Evolutionary conservation across 2,113 vertebrate species (phyloP), one percentile per base, ranked within the genome.

Genomic region (Esox niger): DNA sequence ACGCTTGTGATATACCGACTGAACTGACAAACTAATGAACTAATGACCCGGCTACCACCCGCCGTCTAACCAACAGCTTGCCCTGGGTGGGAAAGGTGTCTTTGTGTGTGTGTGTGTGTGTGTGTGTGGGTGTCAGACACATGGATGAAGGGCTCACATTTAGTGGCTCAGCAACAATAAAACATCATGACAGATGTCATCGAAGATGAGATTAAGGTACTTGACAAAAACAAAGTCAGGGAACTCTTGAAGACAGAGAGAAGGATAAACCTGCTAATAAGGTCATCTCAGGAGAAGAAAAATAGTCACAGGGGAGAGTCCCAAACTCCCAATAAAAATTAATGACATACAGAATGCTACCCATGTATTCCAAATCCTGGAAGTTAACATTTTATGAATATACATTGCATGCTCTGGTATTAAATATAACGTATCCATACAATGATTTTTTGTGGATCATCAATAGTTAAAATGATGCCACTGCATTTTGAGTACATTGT

Each of bases 1-100:
- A 83, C 79, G 65, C 82, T 86, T 85, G 86, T 86, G 81, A 86
- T 46, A 77, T 67, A 71, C 65, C 46, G 83, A 69, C 76, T 26
- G 38, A 43, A 57, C 20, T 52, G 71, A 75, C 71, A 72, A 72
- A 79, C 73, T 80, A 84, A 83, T 70, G 70, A 85, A 74, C 76
- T 76, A 74, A 66, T 86, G 78, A 75, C 49, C 65, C 70, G 2
- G 66, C 73, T 77, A 66, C 86, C 79, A 75, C 55, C 65, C 70
- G 2, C 61, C 58, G 38, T 8, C 29, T 62, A 21, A 21, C 75
- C 76, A 78, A 76, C 46, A 66, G 52, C 20, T 54, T 38, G 61
- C 38, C 10, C 0, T 57, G 20, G 35, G 29, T 57, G 52, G 56
- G n/a, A n/a, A n/a, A n/a, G n/a, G 26, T 29, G 55, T 57, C 9